Evolutionary conservation across 2,888 invertebrate genomes (phyloP).

Genomic region (Pyrocoelia pectoralis): DNA sequence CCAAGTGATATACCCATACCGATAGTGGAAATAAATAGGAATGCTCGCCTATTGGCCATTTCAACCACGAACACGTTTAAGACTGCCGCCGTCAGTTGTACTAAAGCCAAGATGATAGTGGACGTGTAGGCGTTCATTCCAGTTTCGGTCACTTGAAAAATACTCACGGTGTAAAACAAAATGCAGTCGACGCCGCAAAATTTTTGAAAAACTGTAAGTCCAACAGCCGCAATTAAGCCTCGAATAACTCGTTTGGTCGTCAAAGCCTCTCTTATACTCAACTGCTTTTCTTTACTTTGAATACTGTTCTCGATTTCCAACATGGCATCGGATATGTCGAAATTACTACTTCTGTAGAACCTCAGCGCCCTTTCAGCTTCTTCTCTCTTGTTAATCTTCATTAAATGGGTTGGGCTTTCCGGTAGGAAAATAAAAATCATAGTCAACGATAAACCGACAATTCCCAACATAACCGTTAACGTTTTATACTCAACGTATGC

Average conservation of each 20-base stretch:
- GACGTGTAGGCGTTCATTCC: slow-evolving; percentile 68
- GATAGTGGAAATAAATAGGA: slow-evolving; percentile 22
- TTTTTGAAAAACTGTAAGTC: slow-evolving; percentile 84
- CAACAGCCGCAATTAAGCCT: slow-evolving; percentile 74
- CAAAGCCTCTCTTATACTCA: not conserved
- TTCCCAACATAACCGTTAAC: slow-evolving; percentile 70
- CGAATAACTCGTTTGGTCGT: slow-evolving; percentile 55
- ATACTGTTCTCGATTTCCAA: slow-evolving; percentile 61
- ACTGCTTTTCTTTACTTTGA: not conserved
- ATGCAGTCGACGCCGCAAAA: slow-evolving; percentile 81
- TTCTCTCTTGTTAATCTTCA: slow-evolving; percentile 63
- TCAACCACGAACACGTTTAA: slow-evolving; percentile 76
- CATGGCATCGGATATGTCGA: slow-evolving; percentile 68
- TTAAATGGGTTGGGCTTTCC: slow-evolving; percentile 74
- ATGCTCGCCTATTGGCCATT: slow-evolving; percentile 74
- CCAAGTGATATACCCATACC: slow-evolving; percentile 22
- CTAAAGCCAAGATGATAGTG: slow-evolving; percentile 78
- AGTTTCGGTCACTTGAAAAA: slow-evolving; percentile 75
- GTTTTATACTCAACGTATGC: slow-evolving; percentile 70
- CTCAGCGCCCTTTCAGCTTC: slow-evolving; percentile 70
- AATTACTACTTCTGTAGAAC: slow-evolving; percentile 75
- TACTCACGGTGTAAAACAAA: slow-evolving; percentile 76
- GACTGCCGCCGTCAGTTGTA: slow-evolving; percentile 76
- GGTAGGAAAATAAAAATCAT: slow-evolving; percentile 72
- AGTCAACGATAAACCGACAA: slow-evolving; percentile 70